Conservation (phyloP, 2,113 vertebrate genomes). For the Paralichthys olivaceus region DNA sequence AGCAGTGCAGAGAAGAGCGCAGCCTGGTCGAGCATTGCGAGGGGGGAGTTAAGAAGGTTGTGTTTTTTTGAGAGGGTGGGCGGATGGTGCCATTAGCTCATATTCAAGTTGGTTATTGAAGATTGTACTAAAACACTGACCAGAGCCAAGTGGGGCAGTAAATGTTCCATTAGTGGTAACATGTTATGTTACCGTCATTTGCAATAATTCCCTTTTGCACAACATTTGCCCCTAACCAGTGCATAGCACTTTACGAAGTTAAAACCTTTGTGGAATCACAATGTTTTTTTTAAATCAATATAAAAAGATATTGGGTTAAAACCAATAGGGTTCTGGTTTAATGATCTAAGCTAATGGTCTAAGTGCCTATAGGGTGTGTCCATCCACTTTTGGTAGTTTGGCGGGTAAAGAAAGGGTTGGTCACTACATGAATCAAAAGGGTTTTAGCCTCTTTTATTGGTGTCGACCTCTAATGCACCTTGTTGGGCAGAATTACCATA, state of each 20-base stretch:
- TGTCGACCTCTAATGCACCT: too few relatives aligned
- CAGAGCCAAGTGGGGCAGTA: conserved; percentile 17
- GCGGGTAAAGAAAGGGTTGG: too few relatives aligned
- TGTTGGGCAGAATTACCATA: too few relatives aligned
- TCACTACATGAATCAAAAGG: too few relatives aligned
- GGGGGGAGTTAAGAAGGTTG: conserved; percentile 22
- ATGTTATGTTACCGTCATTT: conserved; percentile 25
- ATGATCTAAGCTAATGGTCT: neutral
- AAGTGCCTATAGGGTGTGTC: too few relatives aligned
- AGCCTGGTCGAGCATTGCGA: conserved; percentile 15
- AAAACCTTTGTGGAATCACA: neutral
- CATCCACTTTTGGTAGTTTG: too few relatives aligned
- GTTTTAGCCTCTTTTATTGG: too few relatives aligned
- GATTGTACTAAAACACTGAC: conserved; percentile 32
- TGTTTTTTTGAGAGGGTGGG: conserved; percentile 13
- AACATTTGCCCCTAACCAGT: conserved; percentile 6
- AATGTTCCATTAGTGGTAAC: conserved; percentile 58
- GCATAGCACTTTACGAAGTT: neutral
- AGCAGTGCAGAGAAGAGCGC: conserved; percentile 9
- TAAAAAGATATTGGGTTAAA: neutral
- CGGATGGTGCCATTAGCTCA: neutral
- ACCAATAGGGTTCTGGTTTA: neutral
- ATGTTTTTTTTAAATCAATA: neutral
- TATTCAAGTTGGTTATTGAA: conserved; percentile 21
- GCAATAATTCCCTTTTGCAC: conserved; percentile 2